Percentiles rank a stretch among this genome's conserved stretches.
Conservation (phyloP, 1,140 invertebrate genomes). For the Sminthurinus signatus region DNA sequence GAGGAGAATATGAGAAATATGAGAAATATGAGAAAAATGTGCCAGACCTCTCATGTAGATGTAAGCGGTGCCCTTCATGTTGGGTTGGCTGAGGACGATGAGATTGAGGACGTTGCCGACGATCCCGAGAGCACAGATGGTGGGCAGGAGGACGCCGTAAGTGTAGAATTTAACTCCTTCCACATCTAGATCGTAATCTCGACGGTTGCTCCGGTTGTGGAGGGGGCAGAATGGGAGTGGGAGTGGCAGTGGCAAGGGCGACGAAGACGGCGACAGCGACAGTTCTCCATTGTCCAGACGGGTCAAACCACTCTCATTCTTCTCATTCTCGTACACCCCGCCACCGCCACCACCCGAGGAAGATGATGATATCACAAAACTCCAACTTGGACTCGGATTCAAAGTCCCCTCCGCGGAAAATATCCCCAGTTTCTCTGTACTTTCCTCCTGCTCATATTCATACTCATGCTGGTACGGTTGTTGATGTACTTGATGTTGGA, state of each 20-base stretch:
- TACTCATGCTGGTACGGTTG: not conserved
- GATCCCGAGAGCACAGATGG: slow-evolving; percentile 63
- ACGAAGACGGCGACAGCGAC: no score
- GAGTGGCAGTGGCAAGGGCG: no score
- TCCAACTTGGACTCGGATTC: no score
- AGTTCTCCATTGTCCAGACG: not conserved
- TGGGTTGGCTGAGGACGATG: slow-evolving; percentile 62
- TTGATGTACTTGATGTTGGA: not conserved
- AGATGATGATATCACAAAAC: no score
- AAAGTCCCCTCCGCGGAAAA: no score
- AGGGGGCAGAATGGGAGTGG: slow-evolving; percentile 1
- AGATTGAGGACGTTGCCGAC: slow-evolving; percentile 67
- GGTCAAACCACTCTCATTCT: not conserved
- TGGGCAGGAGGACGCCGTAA: slow-evolving; percentile 61
- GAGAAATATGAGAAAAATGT: no score
- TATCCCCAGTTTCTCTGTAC: no score
- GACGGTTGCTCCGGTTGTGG: not conserved
- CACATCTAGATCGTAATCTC: slow-evolving; percentile 5
- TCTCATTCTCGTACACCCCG: not conserved
- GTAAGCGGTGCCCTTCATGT: slow-evolving; percentile 68
- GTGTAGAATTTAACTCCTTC: slow-evolving; percentile 54
- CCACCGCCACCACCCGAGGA: not conserved
- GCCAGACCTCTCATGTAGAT: slow-evolving; percentile 70
- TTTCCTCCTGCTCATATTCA: not conserved
- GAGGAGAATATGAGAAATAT: no score